A percentile compares a stretch with the other conserved stretches of the same genome.
Conservation (phyloP, 1,140 invertebrate species). For the Rhagoletis pomonella region DNA sequence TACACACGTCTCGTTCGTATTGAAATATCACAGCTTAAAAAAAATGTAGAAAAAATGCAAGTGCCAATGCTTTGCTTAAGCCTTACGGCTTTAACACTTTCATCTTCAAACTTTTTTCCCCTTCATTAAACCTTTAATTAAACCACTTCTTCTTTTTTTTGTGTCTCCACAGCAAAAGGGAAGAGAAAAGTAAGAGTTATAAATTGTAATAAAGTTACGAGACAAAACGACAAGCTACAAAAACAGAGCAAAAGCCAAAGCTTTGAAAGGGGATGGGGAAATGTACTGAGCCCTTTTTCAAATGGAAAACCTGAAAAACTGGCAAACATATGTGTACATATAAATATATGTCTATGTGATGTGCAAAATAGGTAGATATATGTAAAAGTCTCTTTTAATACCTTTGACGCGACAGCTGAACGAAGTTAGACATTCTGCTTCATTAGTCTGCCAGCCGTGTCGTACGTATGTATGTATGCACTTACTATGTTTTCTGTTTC, state of each 20-base stretch:
- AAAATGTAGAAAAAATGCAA: neutral
- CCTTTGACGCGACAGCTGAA: neutral
- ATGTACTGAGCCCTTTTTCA: neutral
- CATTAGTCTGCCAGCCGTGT: neutral
- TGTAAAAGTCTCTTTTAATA: neutral
- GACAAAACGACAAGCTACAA: neutral
- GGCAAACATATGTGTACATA: neutral
- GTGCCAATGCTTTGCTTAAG: neutral
- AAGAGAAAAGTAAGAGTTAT: conserved; percentile 27
- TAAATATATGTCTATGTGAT: neutral
- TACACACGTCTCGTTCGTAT: no score
- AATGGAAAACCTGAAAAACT: neutral
- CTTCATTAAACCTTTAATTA: conserved; percentile 27
- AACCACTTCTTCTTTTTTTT: neutral
- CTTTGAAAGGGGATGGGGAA: neutral
- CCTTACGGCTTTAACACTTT: conserved; percentile 14
- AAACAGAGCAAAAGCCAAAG: neutral
- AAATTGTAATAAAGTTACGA: conserved; percentile 30
- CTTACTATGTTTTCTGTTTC: neutral
- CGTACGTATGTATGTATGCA: neutral
- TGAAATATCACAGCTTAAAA: no score
- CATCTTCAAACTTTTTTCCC: neutral
- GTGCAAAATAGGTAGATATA: neutral
- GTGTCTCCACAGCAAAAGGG: neutral
- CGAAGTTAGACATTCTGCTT: neutral